Evolutionary conservation across 1,140 invertebrate genomes (phyloP).

Genomic region (Philotrypesis tridentata): DNA sequence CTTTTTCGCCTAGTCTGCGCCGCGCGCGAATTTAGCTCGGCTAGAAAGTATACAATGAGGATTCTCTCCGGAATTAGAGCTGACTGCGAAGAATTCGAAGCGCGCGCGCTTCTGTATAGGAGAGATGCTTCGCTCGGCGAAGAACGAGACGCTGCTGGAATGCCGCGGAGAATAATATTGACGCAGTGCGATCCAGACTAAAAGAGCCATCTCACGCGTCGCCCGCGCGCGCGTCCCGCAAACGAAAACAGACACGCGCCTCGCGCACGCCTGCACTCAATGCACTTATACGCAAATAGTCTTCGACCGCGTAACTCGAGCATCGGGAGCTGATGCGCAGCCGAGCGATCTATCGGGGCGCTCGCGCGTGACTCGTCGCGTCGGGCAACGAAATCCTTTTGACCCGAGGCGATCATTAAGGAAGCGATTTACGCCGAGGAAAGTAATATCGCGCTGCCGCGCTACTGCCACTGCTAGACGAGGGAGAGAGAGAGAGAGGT

Average conservation of each 20-base stretch:
- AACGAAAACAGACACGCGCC: neutral
- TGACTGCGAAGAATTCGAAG: neutral
- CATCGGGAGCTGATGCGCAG: neutral
- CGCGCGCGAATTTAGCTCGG: too few relatives aligned
- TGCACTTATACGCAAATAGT: constrained; percentile 16
- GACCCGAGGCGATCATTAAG: constrained; percentile 35
- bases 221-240: too few relatives aligned
- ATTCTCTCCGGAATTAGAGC: neutral
- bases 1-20: too few relatives aligned
- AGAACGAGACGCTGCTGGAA: constrained; percentile 12
- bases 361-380: constrained; percentile 17
- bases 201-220: neutral
- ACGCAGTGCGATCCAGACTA: constrained; percentile 51
- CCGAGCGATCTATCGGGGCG: neutral
- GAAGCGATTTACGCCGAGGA: constrained; percentile 37
- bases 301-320: constrained; percentile 5
- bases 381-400: constrained; percentile 32
- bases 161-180: constrained; percentile 51
- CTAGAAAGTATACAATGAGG: neutral
- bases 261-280: neutral
- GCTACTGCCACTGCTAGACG: neutral
- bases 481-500: neutral
- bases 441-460: constrained; percentile 30
- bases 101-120: too few relatives aligned
- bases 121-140: neutral